Percentiles rank a stretch among this genome's conserved stretches.
phyloP scores from a whole-genome alignment of 2,888 invertebrate species.

The Drosophila meridiana region DNA sequence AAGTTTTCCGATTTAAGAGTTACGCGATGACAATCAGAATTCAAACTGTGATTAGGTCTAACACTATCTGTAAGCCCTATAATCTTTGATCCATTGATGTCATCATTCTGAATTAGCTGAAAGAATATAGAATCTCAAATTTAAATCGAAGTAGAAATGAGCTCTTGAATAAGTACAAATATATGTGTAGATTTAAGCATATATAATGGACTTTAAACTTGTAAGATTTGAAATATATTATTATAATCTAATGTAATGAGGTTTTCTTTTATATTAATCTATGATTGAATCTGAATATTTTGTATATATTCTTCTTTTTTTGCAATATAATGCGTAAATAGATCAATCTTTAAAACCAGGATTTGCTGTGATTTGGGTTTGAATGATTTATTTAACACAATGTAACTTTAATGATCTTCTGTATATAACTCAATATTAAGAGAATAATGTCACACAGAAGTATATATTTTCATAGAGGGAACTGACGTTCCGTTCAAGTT shows the following conservation, averaged over 20 bases:
- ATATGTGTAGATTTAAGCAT: not conserved
- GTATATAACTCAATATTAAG: not conserved
- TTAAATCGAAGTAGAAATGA: not conserved
- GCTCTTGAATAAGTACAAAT: not conserved
- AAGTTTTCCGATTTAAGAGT: not conserved
- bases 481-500: not conserved
- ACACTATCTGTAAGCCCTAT: not conserved
- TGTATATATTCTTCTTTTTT: too few species aligned
- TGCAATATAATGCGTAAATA: too few species aligned
- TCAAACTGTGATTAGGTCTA: not conserved
- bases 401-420: too few species aligned
- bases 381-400: too few species aligned
- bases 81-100: not conserved
- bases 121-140: not conserved
- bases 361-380: too few species aligned
- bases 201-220: not conserved
- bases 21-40: not conserved
- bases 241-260: not conserved
- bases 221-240: not conserved
- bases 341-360: too few species aligned
- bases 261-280: not conserved
- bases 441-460: not conserved
- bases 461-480: not conserved
- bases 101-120: not conserved
- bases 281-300: not conserved